These are phyloP conservation scores for Alethe diademata DNA, from an alignment of 2,113 vertebrate species.

Conservation along the genomic window DNA sequence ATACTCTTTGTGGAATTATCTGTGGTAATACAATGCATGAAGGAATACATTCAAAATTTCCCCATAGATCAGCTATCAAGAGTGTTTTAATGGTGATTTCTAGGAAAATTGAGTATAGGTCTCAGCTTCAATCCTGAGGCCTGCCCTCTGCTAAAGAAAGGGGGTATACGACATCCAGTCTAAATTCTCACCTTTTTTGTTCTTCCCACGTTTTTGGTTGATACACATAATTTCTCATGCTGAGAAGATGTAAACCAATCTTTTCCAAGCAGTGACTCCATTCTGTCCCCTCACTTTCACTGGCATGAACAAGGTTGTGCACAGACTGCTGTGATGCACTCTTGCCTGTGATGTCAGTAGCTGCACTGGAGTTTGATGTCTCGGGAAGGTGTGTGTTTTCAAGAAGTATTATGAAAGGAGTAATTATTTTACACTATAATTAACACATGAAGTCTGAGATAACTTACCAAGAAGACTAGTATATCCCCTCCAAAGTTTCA, in stretches of 20 bases:
- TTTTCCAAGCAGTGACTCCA: not conserved
- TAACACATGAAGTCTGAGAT: not conserved
- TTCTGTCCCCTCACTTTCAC: not conserved
- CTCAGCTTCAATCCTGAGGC: not conserved
- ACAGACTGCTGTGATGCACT: not conserved
- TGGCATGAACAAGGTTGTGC: not conserved
- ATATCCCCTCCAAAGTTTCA: not conserved
- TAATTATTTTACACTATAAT: not conserved
- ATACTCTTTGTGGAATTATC: not conserved
- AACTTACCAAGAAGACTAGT: not conserved
- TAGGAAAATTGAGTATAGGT: not conserved
- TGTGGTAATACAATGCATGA: accelerated
- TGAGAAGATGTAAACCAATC: not conserved
- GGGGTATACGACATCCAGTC: not conserved
- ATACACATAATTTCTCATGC: not conserved
- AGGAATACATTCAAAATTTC: not conserved
- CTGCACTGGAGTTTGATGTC: not conserved
- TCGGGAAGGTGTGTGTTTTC: not conserved
- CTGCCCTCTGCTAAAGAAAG: not conserved
- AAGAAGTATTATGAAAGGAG: not conserved
- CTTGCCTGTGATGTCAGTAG: not conserved
- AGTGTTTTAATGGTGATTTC: not conserved
- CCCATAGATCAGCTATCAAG: not conserved
- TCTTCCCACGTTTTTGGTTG: not conserved
- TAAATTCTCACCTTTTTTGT: not conserved